phyloP scores from a whole-genome alignment of 1,140 invertebrate genomes.

The Pseudomyrmex dendroicus region DNA sequence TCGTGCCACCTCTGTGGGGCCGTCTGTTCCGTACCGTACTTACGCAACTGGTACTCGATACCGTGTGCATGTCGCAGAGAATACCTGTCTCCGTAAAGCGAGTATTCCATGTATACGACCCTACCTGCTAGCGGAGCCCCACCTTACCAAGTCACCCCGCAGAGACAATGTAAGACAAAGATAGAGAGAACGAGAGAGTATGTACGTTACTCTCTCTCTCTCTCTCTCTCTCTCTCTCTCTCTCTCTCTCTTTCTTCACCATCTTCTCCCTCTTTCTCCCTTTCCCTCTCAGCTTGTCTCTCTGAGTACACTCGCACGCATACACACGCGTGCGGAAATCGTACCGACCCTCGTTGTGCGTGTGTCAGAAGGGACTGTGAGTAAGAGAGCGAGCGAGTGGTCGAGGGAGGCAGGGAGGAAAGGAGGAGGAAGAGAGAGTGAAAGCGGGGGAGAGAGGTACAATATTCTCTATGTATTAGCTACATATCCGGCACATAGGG shows the following conservation, averaged over 20 bases:
- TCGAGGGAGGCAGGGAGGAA: slow-evolving; percentile 30
- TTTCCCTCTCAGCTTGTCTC: slow-evolving; percentile 25
- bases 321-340: slow-evolving; percentile 55
- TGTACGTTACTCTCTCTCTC: slow-evolving; percentile 21
- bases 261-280: slow-evolving; percentile 15
- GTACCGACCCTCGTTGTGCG: slow-evolving; percentile 61
- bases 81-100: slow-evolving; percentile 71
- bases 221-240: slow-evolving; percentile 44
- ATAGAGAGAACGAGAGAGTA: slow-evolving; percentile 51
- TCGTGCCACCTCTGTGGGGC: slow-evolving; percentile 4
- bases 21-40: slow-evolving; percentile 58
- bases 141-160: slow-evolving; percentile 54
- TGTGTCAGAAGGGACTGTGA: slow-evolving; percentile 39
- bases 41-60: slow-evolving; percentile 69
- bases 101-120: slow-evolving; percentile 61
- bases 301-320: background rate
- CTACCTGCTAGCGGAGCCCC: slow-evolving; percentile 62
- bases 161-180: slow-evolving; percentile 51
- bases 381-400: slow-evolving; percentile 54
- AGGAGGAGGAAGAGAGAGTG: slow-evolving; percentile 53
- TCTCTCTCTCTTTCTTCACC: background rate
- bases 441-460: slow-evolving; percentile 64
- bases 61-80: slow-evolving; percentile 70
- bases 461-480: slow-evolving; percentile 81
- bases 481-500: slow-evolving; percentile 75